phyloP scores from a whole-genome alignment of 1,140 invertebrate species.

The Caenorhabditis briggsae region DNA sequence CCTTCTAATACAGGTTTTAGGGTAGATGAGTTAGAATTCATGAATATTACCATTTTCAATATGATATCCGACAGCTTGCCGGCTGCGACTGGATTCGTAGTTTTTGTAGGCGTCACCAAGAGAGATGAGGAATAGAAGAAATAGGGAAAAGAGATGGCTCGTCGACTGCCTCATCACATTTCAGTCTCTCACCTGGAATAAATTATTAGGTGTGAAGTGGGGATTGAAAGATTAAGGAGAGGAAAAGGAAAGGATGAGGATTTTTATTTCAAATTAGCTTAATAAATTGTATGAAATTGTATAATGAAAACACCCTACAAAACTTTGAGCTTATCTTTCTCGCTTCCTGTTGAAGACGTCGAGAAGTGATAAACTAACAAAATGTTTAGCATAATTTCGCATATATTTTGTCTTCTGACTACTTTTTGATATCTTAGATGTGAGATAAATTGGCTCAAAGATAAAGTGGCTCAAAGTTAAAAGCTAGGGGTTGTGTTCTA shows the following conservation, averaged over 20 bases:
- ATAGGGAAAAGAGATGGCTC: conserved; percentile 37
- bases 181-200: conserved; percentile 1
- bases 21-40: background rate
- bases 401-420: too few relatives aligned
- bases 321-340: too few relatives aligned
- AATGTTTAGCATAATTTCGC: too few relatives aligned
- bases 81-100: conserved; percentile 28
- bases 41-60: conserved; percentile 1
- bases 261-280: background rate
- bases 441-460: too few relatives aligned
- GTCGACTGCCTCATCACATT: conserved; percentile 53
- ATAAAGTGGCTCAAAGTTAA: too few relatives aligned
- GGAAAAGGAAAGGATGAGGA: background rate
- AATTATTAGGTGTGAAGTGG: background rate
- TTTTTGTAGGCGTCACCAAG: conserved; percentile 50
- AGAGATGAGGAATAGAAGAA: background rate
- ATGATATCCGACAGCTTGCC: conserved; percentile 31
- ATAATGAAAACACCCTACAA: too few relatives aligned
- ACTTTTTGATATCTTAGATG: too few relatives aligned
- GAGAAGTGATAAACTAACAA: too few relatives aligned
- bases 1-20: background rate
- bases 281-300: background rate
- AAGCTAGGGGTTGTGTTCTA: too few relatives aligned
- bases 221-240: background rate
- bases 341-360: too few relatives aligned